Conservation (phyloP, 2,888 invertebrate species). For the Trichopoda pennipes region DNA sequence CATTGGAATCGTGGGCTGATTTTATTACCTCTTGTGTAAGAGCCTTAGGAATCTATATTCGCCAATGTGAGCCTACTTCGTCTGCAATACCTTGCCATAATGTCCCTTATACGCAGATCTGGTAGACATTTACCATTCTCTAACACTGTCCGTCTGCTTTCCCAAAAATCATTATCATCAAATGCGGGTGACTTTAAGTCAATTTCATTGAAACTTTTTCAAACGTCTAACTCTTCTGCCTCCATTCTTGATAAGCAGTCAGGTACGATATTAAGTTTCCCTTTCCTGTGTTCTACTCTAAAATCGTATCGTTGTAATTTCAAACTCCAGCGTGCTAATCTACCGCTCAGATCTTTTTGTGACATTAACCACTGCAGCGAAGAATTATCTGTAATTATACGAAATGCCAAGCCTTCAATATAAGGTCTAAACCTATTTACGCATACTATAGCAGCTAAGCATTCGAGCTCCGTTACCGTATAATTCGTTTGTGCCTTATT, state of each 20-base stretch:
- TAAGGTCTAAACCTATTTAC: too few species aligned
- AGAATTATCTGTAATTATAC: conserved; percentile 48
- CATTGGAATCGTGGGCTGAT: conserved; percentile 16
- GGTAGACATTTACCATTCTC: too few species aligned
- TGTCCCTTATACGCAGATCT: not conserved
- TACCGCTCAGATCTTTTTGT: too few species aligned
- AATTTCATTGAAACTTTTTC: too few species aligned
- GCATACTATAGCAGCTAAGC: conserved; percentile 39
- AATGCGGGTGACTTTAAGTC: too few species aligned
- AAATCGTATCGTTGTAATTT: too few species aligned
- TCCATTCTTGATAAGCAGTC: too few species aligned
- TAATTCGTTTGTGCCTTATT: conserved; percentile 44
- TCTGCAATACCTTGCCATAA: not conserved
- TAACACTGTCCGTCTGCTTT: too few species aligned
- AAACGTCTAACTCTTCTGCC: too few species aligned
- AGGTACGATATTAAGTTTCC: not conserved
- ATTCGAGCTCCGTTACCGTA: conserved; percentile 45
- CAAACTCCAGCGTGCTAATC: too few species aligned
- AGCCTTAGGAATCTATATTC: not conserved
- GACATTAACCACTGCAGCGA: conserved; percentile 70
- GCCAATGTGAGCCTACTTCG: not conserved
- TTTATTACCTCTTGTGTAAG: not conserved
- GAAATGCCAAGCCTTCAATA: conserved; percentile 68
- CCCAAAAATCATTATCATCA: too few species aligned
- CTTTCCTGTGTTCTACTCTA: conserved; percentile 3